A percentile compares a stretch with the other conserved stretches of the same genome.
Conservation (phyloP, 1,140 invertebrate species). For the Aphidius gifuensis region DNA sequence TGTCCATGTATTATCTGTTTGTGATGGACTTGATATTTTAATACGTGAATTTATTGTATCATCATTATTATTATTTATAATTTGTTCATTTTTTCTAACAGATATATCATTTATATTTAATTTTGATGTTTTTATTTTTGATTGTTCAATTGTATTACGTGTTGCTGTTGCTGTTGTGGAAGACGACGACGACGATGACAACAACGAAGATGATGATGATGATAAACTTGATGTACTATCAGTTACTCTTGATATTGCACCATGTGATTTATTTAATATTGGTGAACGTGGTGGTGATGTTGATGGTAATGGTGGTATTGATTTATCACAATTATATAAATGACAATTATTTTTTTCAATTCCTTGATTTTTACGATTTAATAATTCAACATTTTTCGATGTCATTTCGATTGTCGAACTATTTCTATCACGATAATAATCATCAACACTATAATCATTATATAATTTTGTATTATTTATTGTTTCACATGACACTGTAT, state of each 20-base stretch:
- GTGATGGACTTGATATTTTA: constrained; percentile 49
- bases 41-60: constrained; percentile 18
- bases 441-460: constrained; percentile 25
- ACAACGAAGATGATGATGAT: no score
- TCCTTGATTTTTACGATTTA: constrained; percentile 45
- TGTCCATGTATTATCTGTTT: constrained; percentile 41
- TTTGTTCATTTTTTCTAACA: no score
- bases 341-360: constrained; percentile 30
- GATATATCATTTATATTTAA: no score
- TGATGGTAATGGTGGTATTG: constrained; percentile 8
- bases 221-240: no score
- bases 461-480: not conserved
- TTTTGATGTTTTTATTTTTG: no score
- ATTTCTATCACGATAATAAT: constrained; percentile 45
- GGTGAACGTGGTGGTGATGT: no score
- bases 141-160: no score
- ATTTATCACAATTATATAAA: not conserved
- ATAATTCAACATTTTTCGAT: constrained; percentile 49
- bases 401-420: constrained; percentile 52
- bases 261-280: not conserved
- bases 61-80: no score
- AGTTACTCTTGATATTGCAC: no score
- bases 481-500: constrained; percentile 45
- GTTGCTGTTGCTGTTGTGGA: no score
- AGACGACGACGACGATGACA: no score